These are phyloP conservation scores for Lucilia cuprina DNA, from an alignment of 1,140 invertebrate genomes.

Conservation along the genomic window DNA sequence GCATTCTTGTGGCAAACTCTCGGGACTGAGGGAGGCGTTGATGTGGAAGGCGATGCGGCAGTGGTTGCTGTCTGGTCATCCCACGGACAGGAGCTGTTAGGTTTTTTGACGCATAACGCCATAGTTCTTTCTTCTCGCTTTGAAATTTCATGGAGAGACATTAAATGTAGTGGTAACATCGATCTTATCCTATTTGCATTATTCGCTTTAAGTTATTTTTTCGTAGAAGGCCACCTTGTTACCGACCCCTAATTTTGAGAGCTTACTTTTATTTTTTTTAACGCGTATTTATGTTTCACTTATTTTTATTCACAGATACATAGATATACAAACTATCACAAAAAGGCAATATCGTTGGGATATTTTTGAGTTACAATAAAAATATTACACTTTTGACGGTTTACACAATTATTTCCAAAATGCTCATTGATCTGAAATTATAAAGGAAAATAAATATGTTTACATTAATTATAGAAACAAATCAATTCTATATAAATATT, in stretches of 20 bases:
- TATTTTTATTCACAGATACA: too few relatives aligned
- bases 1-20: neutral
- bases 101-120: slow-evolving; percentile 61
- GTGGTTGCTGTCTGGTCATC: slow-evolving; percentile 52
- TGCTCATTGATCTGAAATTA: too few relatives aligned
- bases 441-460: too few relatives aligned
- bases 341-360: neutral
- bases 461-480: too few relatives aligned
- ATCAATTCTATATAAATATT: too few relatives aligned
- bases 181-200: slow-evolving; percentile 61
- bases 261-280: neutral
- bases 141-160: slow-evolving; percentile 63
- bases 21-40: slow-evolving; percentile 50
- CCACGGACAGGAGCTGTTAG: slow-evolving; percentile 58
- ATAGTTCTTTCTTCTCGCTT: slow-evolving; percentile 61
- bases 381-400: neutral
- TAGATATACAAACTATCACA: neutral
- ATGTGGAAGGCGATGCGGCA: slow-evolving; percentile 54
- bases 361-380: neutral
- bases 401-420: too few relatives aligned
- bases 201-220: slow-evolving; percentile 54
- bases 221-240: neutral
- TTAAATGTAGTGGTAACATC: slow-evolving; percentile 63
- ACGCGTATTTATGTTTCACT: neutral
- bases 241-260: neutral